Evolutionary conservation across 1,140 invertebrate species (phyloP).

Genomic region (Drosophila truncata): DNA sequence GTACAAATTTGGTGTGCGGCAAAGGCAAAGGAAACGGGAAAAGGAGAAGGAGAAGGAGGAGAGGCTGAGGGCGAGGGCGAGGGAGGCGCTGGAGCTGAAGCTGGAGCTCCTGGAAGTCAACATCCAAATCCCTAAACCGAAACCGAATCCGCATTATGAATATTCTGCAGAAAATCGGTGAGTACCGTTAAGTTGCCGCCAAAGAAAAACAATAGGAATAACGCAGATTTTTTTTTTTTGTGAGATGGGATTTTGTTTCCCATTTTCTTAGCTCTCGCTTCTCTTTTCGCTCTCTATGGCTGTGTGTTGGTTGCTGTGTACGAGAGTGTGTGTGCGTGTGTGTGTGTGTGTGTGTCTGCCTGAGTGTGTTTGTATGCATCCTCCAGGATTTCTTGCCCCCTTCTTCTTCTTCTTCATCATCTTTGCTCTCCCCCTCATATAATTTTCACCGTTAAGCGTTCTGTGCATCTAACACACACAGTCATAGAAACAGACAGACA

Average conservation of each 20-base stretch:
- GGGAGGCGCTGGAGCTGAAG: constrained; percentile 17
- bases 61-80: constrained; percentile 10
- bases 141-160: constrained; percentile 57
- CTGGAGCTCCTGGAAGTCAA: constrained; percentile 23
- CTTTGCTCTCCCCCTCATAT: constrained; percentile 12
- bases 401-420: constrained; percentile 11
- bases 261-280: constrained; percentile 38
- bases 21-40: constrained; percentile 35
- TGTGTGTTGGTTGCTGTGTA: background rate
- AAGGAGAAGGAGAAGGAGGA: constrained; percentile 1
- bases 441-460: constrained; percentile 39
- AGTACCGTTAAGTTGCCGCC: constrained; percentile 26
- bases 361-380: constrained; percentile 12
- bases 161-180: constrained; percentile 70
- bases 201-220: constrained; percentile 21
- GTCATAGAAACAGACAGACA: background rate
- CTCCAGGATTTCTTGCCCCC: constrained; percentile 26
- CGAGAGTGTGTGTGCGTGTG: background rate
- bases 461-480: constrained; percentile 29
- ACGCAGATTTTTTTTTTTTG: constrained; percentile 14
- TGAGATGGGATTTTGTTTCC: constrained; percentile 18
- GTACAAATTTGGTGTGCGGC: constrained; percentile 23
- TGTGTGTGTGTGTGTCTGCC: background rate
- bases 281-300: constrained; percentile 21
- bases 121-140: constrained; percentile 29